These are phyloP conservation scores for Myotis davidii DNA, from an alignment of 2,113 vertebrate species.

Conservation along the genomic window DNA sequence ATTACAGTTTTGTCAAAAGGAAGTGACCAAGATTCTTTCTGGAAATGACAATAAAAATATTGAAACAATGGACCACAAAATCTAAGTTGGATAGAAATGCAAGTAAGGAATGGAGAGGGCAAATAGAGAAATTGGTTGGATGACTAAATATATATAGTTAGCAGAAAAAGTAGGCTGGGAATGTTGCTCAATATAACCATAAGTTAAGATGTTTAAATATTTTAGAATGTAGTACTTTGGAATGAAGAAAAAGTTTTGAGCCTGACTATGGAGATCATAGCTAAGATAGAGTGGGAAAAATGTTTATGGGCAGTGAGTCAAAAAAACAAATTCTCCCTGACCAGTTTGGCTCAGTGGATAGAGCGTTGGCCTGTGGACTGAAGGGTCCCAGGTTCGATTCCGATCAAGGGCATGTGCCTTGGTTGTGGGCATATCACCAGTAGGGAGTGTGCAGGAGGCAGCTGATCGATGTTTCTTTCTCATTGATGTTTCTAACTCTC, in stretches of 20 bases:
- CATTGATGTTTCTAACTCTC: too few relatives aligned
- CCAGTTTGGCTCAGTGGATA: too few relatives aligned
- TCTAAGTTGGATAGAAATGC: not conserved
- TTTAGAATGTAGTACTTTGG: not conserved
- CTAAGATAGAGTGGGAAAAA: not conserved
- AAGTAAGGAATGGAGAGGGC: not conserved
- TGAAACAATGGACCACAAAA: not conserved
- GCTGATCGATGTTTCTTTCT: too few relatives aligned
- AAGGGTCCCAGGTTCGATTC: too few relatives aligned
- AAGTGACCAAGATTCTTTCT: not conserved
- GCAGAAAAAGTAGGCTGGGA: not conserved
- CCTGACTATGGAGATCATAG: not conserved
- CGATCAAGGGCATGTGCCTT: too few relatives aligned
- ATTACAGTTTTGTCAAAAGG: not conserved
- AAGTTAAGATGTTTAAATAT: not conserved
- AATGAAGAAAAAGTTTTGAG: not conserved
- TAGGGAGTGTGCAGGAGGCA: too few relatives aligned
- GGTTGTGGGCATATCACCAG: too few relatives aligned
- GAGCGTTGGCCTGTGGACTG: too few relatives aligned
- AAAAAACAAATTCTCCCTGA: not conserved
- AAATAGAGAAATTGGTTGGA: not conserved
- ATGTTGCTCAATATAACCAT: not conserved
- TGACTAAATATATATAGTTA: not conserved
- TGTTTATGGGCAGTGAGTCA: not conserved
- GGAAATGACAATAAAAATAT: not conserved